Conservation (phyloP, 2,888 invertebrate genomes). For the Bombylius major region DNA sequence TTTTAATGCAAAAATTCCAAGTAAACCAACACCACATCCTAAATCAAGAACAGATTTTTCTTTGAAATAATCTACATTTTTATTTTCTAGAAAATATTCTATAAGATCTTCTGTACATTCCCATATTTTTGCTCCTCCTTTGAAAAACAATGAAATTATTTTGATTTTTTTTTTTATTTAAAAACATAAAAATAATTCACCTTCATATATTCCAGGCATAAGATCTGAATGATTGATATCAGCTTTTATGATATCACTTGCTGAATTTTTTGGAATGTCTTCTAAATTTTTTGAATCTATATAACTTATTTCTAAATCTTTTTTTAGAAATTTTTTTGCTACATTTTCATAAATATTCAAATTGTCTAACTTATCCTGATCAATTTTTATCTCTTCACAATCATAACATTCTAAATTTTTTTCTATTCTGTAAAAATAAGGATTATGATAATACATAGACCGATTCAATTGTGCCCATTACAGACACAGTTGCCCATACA, state of each 20-base stretch:
- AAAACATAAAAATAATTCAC: conserved; percentile 29
- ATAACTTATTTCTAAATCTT: neutral
- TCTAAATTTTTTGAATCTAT: neutral
- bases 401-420: neutral
- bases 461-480: no score
- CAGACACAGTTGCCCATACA: no score
- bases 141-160: conserved; percentile 14
- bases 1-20: conserved; percentile 66
- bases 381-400: neutral
- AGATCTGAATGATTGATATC: conserved; percentile 61
- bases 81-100: conserved; percentile 44
- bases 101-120: conserved; percentile 80
- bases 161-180: neutral
- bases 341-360: neutral
- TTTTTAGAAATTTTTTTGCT: neutral
- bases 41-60: conserved; percentile 63
- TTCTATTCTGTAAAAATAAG: neutral
- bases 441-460: no score
- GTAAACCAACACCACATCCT: conserved; percentile 83
- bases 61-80: conserved; percentile 31
- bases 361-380: neutral
- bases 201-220: conserved; percentile 66
- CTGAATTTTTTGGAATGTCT: neutral
- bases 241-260: conserved; percentile 34
- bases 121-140: conserved; percentile 93